These are phyloP conservation scores for Pangasius macronema DNA, from an alignment of 2,797 vertebrate species.

Conservation along the genomic window DNA sequence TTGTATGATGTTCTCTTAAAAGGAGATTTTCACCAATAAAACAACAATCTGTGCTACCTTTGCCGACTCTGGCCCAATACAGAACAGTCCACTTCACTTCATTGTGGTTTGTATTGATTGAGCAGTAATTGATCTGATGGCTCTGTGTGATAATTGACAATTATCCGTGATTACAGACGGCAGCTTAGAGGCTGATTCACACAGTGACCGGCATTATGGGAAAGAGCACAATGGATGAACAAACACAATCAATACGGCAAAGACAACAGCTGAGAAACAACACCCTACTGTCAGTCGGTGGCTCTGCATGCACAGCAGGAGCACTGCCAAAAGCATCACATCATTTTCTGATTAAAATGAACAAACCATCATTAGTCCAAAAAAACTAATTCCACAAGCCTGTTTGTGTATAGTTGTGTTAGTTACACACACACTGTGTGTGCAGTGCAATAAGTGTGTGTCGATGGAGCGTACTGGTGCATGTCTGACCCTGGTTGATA, in stretches of 20 bases:
- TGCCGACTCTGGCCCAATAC: slow-evolving; percentile 20
- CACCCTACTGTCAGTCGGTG: slow-evolving; percentile 28
- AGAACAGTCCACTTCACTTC: slow-evolving; percentile 24
- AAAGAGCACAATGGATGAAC: slow-evolving; percentile 77
- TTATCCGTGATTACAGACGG: slow-evolving; percentile 85
- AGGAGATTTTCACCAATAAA: slow-evolving; percentile 58
- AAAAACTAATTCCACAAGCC: slow-evolving; percentile 27
- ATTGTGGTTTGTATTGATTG: slow-evolving; percentile 71
- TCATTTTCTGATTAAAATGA: slow-evolving; percentile 33
- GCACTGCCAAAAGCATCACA: slow-evolving; percentile 35
- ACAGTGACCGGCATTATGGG: slow-evolving; percentile 80
- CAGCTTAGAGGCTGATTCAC: slow-evolving; percentile 79
- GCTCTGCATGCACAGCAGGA: slow-evolving; percentile 26
- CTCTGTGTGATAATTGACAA: slow-evolving; percentile 86
- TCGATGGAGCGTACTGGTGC: slow-evolving; percentile 59
- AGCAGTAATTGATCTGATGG: slow-evolving; percentile 82
- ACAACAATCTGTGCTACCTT: slow-evolving; percentile 55
- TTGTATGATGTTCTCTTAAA: slow-evolving; percentile 51
- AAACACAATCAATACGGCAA: slow-evolving; percentile 75
- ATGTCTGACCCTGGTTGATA: slow-evolving; percentile 74
- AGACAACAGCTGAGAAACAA: slow-evolving; percentile 68
- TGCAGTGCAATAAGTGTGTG: slow-evolving; percentile 41
- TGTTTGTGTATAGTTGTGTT: slow-evolving; percentile 19
- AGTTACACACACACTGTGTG: slow-evolving; percentile 16
- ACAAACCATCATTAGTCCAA: slow-evolving; percentile 31